These are phyloP conservation scores for Pomatostomus ruficeps DNA, from an alignment of 2,113 vertebrate species.

Conservation along the genomic window DNA sequence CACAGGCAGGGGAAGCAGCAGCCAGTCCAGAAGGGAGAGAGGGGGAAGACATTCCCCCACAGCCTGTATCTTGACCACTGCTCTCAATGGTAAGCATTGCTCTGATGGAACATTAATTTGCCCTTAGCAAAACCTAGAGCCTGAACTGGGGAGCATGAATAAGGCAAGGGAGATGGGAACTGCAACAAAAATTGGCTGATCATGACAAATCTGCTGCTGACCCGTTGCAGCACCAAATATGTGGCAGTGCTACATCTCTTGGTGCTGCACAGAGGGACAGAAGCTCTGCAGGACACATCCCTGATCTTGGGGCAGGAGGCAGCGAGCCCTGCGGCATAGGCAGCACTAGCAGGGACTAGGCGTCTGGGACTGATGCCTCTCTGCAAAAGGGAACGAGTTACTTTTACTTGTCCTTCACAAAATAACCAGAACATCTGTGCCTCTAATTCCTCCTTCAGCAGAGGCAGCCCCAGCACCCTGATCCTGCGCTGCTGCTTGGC, in stretches of 20 bases:
- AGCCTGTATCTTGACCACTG: neutral
- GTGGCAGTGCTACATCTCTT: neutral
- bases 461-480: neutral
- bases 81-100: neutral
- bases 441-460: neutral
- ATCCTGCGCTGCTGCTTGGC: fast-evolving
- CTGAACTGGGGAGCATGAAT: fast-evolving
- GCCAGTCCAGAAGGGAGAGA: neutral
- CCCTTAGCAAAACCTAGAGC: neutral
- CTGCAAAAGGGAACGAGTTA: neutral
- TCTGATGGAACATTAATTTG: neutral
- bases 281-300: neutral
- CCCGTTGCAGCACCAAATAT: neutral
- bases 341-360: neutral
- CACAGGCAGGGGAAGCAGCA: fast-evolving
- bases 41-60: neutral
- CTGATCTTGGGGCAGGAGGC: neutral
- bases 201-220: neutral
- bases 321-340: neutral
- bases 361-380: fast-evolving
- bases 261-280: neutral
- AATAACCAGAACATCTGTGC: neutral
- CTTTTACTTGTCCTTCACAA: neutral
- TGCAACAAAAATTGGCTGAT: neutral
- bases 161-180: neutral